phyloP scores from a whole-genome alignment of 2,113 vertebrate genomes.

The Ellobius talpinus region DNA sequence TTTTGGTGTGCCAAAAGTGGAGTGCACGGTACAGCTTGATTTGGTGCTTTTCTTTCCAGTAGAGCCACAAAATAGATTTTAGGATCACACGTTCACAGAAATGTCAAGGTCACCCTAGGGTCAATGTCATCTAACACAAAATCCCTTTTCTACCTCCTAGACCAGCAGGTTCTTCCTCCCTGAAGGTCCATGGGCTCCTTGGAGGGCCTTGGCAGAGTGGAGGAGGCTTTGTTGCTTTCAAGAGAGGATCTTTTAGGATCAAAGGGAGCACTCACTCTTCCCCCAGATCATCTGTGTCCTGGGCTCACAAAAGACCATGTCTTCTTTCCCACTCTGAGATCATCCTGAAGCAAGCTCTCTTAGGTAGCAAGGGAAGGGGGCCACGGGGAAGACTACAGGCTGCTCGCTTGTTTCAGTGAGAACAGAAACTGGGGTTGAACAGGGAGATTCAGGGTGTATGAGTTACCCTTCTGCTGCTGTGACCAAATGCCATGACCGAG shows the following conservation, averaged over 20 bases:
- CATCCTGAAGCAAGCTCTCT: neutral
- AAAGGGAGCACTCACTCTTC: neutral
- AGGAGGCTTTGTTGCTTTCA: neutral
- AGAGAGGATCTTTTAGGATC: neutral
- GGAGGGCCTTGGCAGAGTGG: neutral
- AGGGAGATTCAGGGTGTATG: neutral
- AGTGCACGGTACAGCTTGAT: fast-evolving
- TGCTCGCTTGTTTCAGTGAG: neutral
- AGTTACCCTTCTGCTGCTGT: neutral
- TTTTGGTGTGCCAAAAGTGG: neutral
- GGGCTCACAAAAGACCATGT: neutral
- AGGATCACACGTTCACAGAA: fast-evolving
- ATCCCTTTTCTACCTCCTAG: neutral
- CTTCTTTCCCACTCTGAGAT: neutral
- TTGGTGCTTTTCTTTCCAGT: neutral
- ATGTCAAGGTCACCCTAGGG: fast-evolving
- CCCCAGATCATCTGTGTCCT: neutral
- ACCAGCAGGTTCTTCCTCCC: neutral
- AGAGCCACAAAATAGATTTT: neutral
- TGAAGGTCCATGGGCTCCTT: no score
- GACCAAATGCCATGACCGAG: neutral
- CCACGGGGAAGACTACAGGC: neutral
- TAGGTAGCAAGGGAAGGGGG: neutral
- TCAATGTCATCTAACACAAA: no score
- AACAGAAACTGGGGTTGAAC: neutral